Conservation (phyloP, 2,888 invertebrate species). For the Drosophila pseudotakahashii region DNA sequence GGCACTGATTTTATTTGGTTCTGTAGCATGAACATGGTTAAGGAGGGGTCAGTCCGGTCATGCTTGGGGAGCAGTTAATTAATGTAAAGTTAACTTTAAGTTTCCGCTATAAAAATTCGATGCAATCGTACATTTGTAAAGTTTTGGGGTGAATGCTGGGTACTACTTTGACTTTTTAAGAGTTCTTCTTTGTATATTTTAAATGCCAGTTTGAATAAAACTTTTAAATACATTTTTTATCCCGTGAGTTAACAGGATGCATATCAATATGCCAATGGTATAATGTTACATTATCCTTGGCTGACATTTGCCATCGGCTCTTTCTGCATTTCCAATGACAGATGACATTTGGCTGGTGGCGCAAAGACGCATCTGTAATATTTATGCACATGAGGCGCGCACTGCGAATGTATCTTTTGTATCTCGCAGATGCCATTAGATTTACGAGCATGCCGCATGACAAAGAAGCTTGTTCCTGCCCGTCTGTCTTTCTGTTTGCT, state of each 20-base stretch:
- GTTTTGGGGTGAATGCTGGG: background rate
- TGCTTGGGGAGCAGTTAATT: constrained; percentile 60
- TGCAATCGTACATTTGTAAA: background rate
- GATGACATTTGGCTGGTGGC: constrained; percentile 27
- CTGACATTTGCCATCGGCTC: constrained; percentile 32
- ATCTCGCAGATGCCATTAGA: constrained; percentile 38
- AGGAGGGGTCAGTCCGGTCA: constrained; percentile 50
- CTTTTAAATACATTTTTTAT: too few species aligned
- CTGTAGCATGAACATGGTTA: constrained; percentile 9
- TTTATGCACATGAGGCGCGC: constrained; percentile 36
- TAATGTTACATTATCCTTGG: constrained; percentile 21
- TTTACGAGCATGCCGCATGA: constrained; percentile 40
- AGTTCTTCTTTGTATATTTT: background rate
- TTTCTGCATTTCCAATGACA: constrained; percentile 27
- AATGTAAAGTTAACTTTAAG: constrained; percentile 25
- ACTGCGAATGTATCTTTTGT: constrained; percentile 24
- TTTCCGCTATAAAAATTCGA: constrained; percentile 21
- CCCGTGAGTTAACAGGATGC: background rate
- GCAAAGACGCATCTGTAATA: constrained; percentile 38
- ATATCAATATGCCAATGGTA: constrained; percentile 15
- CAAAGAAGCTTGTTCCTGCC: constrained; percentile 40
- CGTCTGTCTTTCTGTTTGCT: background rate
- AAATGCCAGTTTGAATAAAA: too few species aligned
- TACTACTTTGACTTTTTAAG: background rate
- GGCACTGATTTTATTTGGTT: constrained; percentile 53